Evolutionary conservation across 1,140 invertebrate genomes (phyloP).

Genomic region (Acromyrmex charruanus): DNA sequence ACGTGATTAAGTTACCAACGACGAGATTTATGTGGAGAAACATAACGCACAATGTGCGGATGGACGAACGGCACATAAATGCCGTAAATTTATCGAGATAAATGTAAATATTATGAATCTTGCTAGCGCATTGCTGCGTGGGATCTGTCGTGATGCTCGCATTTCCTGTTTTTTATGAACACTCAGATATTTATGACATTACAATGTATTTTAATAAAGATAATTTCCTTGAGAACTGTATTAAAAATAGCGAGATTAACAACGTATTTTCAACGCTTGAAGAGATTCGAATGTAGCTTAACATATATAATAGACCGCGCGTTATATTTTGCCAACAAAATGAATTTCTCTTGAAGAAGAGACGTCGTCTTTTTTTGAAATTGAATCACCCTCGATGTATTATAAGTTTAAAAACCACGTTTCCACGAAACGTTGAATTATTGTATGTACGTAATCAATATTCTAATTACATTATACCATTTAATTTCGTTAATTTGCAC

Average conservation of each 20-base stretch:
- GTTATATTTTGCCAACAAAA: not conserved
- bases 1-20: slow-evolving; percentile 56
- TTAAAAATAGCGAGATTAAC: slow-evolving; percentile 24
- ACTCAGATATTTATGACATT: not conserved
- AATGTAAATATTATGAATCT: slow-evolving; percentile 54
- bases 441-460: not conserved
- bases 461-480: not conserved
- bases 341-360: slow-evolving; percentile 3
- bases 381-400: not conserved
- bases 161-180: slow-evolving; percentile 2
- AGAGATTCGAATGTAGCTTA: not conserved
- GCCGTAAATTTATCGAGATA: slow-evolving; percentile 47
- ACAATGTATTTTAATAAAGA: slow-evolving; percentile 14
- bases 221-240: slow-evolving; percentile 1
- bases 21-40: slow-evolving; percentile 50
- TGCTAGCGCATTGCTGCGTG: not conserved
- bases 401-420: not conserved
- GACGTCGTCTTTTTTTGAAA: slow-evolving; percentile 10
- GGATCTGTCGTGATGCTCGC: not conserved
- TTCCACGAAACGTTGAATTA: not conserved
- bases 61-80: slow-evolving; percentile 50
- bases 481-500: not conserved
- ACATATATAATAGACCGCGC: not conserved
- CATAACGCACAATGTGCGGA: slow-evolving; percentile 42
- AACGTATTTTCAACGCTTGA: not conserved